Conservation (phyloP, 2,888 invertebrate species). For the Zygothrica quintamaculata region DNA sequence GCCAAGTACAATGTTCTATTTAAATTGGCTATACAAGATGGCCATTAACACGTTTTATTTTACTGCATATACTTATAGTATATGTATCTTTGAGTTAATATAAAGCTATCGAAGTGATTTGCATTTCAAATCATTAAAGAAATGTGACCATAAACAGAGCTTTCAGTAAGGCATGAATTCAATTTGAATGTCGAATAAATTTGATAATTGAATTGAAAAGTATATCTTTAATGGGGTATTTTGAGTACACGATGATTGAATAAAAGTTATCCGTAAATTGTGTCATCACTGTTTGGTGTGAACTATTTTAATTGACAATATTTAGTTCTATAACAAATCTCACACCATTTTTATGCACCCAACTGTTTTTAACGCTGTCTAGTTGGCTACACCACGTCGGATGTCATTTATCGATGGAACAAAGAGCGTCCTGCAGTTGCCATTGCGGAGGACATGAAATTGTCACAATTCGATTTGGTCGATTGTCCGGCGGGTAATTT, state of each 20-base stretch:
- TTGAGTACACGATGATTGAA: neutral
- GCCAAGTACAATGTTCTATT: too few relatives aligned
- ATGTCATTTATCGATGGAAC: slow-evolving; percentile 91
- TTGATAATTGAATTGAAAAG: too few relatives aligned
- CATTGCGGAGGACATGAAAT: slow-evolving; percentile 92
- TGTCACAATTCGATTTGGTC: slow-evolving; percentile 93
- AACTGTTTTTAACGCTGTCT: slow-evolving; percentile 49
- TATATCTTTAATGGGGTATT: too few relatives aligned
- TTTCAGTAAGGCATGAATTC: too few relatives aligned
- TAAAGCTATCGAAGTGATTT: too few relatives aligned
- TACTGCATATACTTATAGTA: too few relatives aligned
- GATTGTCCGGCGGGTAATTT: slow-evolving; percentile 90
- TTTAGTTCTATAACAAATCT: slow-evolving; percentile 47
- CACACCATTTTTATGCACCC: neutral
- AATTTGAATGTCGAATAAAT: too few relatives aligned
- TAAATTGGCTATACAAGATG: too few relatives aligned
- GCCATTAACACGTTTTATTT: too few relatives aligned
- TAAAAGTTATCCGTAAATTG: neutral
- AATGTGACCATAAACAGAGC: too few relatives aligned
- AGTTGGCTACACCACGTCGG: slow-evolving; percentile 91
- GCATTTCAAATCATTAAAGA: too few relatives aligned
- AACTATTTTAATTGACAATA: slow-evolving; percentile 38
- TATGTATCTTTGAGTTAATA: too few relatives aligned
- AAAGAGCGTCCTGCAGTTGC: slow-evolving; percentile 88
- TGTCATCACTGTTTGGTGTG: slow-evolving; percentile 6